Evolutionary conservation across 2,113 vertebrate genomes (phyloP).

Genomic region (Hemiscyllium ocellatum): DNA sequence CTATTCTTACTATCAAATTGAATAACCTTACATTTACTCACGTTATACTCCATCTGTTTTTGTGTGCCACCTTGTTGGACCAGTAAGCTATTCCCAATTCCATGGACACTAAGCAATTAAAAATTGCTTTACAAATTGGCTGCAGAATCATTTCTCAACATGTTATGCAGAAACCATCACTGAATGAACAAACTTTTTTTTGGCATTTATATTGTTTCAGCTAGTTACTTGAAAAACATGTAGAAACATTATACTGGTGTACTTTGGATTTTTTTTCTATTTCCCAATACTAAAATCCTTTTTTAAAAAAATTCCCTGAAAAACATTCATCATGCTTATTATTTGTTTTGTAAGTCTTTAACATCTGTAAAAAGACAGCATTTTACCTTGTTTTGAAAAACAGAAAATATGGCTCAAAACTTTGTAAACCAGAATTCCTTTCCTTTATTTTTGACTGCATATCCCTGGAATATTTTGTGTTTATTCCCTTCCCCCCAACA

Average conservation of each 20-base stretch:
- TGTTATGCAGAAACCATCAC: neutral
- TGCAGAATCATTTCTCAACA: neutral
- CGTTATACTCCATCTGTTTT: neutral
- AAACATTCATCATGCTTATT: neutral
- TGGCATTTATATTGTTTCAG: neutral
- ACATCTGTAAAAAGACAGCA: neutral
- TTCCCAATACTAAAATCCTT: neutral
- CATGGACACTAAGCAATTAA: neutral
- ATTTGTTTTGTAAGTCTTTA: neutral
- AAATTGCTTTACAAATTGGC: neutral
- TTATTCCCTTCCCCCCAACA: conserved; percentile 1
- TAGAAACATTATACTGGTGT: neutral
- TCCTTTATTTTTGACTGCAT: neutral
- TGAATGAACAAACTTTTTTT: conserved; percentile 3
- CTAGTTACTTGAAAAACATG: neutral
- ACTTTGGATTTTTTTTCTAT: neutral
- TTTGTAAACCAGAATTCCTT: neutral
- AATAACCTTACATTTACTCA: neutral
- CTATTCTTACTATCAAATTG: neutral
- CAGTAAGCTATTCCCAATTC: neutral
- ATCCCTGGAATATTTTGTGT: neutral
- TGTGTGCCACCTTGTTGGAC: neutral
- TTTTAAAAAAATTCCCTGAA: neutral
- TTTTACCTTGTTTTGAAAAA: neutral
- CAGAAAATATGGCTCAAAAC: neutral